Base-by-base conservation (phyloP, 2,797 vertebrate genomes). In the Micromesistius poutassou region DNA sequence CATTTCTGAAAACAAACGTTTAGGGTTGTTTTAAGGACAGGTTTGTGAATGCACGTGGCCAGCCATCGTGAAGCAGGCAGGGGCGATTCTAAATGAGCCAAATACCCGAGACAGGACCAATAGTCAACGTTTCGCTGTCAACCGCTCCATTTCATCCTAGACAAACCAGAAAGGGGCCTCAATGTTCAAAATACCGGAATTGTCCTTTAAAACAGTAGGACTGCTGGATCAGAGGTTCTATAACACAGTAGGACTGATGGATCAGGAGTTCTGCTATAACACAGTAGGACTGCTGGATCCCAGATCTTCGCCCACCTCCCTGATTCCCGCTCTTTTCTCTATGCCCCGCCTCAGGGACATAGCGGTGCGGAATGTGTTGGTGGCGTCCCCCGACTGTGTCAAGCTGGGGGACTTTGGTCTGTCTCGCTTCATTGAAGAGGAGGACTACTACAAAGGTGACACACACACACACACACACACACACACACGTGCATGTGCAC, bases 361-460 rank as follows among this genome's bases (percentile, higher is more conserved):
- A 1, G 91, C 92, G 0, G 89, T 91, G 13, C 89, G 92, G 74
- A 93, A 93, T 5, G 90, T 98, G 73, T 85, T 98, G 83, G 96
- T 98, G 0, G 96, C 95, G 1, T 93, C 95, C 31, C 90, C 92
- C 14, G 93, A 96, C 10, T 96, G 96, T 13, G 96, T 98, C 72
- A 97, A 96, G 84, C 91, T 98, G 0, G 96, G 96, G 13, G 96
- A 98, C 91, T 98, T 98, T 40, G 96, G 96, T 28, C 89, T 98
- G 28, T 98, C 96, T n/a, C 94, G 96, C 76, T 97, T 96, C 46
- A 90, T 98, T 82, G 96, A 98, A 73, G 96, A 98, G 30, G 95
- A 96, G 71, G 97, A 97, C 75, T 98, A 98, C 78, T 98, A 98
- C 82, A 97, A 92, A 90, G 92, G 91, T 92, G n/a, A 12, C n/a